Conservation (phyloP, 2,113 vertebrate species). For the Aplodontia rufa region DNA sequence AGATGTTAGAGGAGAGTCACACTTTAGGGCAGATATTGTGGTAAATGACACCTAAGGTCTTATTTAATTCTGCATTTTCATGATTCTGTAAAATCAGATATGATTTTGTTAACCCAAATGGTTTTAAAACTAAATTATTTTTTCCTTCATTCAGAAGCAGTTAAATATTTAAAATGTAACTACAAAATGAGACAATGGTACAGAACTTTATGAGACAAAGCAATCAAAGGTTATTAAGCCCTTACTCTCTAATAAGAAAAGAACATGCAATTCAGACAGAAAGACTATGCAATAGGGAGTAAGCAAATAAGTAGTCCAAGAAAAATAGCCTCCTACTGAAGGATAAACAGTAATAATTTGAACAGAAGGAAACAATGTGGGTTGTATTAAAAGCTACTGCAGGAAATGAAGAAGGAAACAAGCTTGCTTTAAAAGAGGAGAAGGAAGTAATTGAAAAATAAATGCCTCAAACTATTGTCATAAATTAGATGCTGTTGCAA, state of each 20-base stretch:
- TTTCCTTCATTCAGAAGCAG: not conserved
- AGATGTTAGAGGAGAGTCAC: not conserved
- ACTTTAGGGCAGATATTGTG: not conserved
- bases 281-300: not conserved
- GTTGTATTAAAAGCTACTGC: not conserved
- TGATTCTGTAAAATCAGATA: not conserved
- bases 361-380: not conserved
- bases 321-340: not conserved
- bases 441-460: not conserved
- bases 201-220: not conserved
- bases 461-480: not conserved
- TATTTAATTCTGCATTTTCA: not conserved
- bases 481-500: not conserved
- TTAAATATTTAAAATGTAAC: constrained; percentile 13
- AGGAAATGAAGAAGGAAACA: not conserved
- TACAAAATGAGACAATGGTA: not conserved
- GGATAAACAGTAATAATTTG: not conserved
- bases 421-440: not conserved
- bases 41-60: not conserved
- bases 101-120: not conserved
- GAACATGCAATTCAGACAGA: not conserved
- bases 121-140: not conserved
- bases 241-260: not conserved
- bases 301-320: not conserved
- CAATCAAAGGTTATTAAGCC: not conserved